These are phyloP conservation scores for Hypomesus transpacificus DNA, from an alignment of 2,113 vertebrate genomes.

Conservation along the genomic window DNA sequence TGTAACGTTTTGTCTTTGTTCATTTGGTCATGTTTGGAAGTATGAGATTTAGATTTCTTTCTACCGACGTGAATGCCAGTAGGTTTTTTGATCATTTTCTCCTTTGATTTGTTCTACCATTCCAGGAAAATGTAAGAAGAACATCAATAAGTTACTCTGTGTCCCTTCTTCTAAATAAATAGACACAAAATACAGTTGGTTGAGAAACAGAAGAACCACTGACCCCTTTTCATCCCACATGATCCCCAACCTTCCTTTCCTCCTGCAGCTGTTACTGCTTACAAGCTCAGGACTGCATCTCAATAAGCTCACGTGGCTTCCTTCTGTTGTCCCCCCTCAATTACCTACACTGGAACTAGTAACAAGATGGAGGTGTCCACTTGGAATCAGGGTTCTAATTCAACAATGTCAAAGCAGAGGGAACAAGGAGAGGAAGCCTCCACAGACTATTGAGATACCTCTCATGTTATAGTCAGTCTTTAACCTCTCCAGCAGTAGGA, in stretches of 20 bases:
- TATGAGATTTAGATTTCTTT: constrained; percentile 70
- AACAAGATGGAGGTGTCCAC: too few species aligned
- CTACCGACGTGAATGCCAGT: constrained; percentile 59
- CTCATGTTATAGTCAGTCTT: not conserved
- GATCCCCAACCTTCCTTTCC: constrained; percentile 59
- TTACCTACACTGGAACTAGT: too few species aligned
- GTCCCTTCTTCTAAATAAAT: constrained; percentile 81
- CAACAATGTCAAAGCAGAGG: too few species aligned
- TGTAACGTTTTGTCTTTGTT: constrained; percentile 73
- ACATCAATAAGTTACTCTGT: constrained; percentile 81
- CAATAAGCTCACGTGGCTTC: too few species aligned
- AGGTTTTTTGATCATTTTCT: constrained; percentile 70
- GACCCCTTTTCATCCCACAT: constrained; percentile 58
- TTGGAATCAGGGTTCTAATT: too few species aligned
- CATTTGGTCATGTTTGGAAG: constrained; percentile 77
- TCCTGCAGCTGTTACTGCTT: constrained; percentile 39
- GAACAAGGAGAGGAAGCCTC: not conserved
- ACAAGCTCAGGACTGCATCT: constrained; percentile 6
- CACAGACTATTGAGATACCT: not conserved
- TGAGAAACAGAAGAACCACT: constrained; percentile 78
- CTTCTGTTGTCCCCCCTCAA: too few species aligned
- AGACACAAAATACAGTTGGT: constrained; percentile 79
- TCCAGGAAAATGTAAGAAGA: constrained; percentile 86
- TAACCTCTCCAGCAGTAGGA: constrained; percentile 37
- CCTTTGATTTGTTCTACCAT: constrained; percentile 77